Evolutionary conservation across 1,140 invertebrate species (phyloP).

Genomic region (Drosophila melanogaster): DNA sequence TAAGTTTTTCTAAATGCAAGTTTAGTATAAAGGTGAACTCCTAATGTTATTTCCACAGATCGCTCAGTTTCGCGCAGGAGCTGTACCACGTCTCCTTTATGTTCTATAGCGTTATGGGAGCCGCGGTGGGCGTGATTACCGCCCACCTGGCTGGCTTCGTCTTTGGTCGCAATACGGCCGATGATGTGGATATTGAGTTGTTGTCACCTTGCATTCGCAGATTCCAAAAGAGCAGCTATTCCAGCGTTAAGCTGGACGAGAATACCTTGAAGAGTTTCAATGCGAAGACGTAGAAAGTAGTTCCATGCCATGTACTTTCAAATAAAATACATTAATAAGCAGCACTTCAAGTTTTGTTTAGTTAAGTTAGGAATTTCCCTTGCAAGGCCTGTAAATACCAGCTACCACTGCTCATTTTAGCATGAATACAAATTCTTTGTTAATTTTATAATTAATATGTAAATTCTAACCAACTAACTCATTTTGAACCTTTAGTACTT

Average conservation of each 20-base stretch:
- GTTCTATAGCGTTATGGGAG: slow-evolving; percentile 50
- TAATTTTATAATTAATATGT: not conserved
- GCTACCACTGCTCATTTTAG: not conserved
- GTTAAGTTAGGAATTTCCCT: not conserved
- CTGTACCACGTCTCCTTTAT: slow-evolving; percentile 75
- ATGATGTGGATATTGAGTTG: slow-evolving; percentile 64
- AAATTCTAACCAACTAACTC: slow-evolving; percentile 11
- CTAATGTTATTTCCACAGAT: slow-evolving; percentile 26
- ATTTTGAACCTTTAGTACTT: slow-evolving; percentile 88
- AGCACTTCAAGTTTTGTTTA: not conserved
- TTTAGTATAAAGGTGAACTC: not conserved
- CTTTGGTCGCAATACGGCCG: slow-evolving; percentile 50
- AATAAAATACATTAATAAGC: slow-evolving; percentile 23
- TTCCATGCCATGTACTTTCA: slow-evolving; percentile 25
- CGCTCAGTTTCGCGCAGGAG: slow-evolving; percentile 51
- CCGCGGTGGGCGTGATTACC: slow-evolving; percentile 30
- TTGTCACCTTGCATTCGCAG: slow-evolving; percentile 62
- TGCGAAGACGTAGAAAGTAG: slow-evolving; percentile 44
- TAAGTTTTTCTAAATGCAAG: slow-evolving; percentile 22
- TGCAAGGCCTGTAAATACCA: not conserved
- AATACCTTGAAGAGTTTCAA: slow-evolving; percentile 16
- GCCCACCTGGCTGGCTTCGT: slow-evolving; percentile 47
- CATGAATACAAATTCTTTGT: not conserved
- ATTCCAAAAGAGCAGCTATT: slow-evolving; percentile 47
- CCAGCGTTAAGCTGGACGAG: slow-evolving; percentile 58